Evolutionary conservation across 1,140 invertebrate genomes (phyloP), one percentile per base, ranked within the genome.

Genomic region (Drosophila ercepeae): DNA sequence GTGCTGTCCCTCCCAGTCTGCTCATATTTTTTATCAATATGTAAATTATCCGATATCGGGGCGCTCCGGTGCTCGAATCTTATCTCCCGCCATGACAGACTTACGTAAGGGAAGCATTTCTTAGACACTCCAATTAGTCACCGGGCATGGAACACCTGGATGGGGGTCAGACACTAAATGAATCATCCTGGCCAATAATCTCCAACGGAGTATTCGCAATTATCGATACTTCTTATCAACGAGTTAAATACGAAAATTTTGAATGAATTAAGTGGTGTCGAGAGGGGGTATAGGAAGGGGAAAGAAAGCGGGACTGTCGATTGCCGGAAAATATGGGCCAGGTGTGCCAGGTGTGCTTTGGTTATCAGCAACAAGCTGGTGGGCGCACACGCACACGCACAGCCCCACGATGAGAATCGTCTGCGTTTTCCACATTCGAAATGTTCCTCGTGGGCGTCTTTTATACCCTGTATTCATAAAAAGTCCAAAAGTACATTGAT

Each of bases 331-430:
- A 71, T 52, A 36, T 71, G 34, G 23, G 46, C 54, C 75, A 45
- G 45, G 39, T 77, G 51, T 29, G 76, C 59, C 70, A 83, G 75
- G 71, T 84, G 75, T 61, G 63, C 42, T 21, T 1, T 52, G 8
- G 71, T 79, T 86, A 83, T 83, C 73, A 46, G 25, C 63, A 25
- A 69, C 48, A 46, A 69, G 21, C 19, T 48, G 27, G 16, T 49
- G 8, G 60, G 34, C 51, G n/a, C n/a, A n/a, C n/a, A n/a, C 49
- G 9, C 46, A 32, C 61, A 65, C 60, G 63, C 63, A 65, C 46
- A 32, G 9, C 29, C 29, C 3, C 29, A n/a, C n/a, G 49, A 34
- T 19, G 39, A 42, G 60, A 18, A 42, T 23, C 49, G 32, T 18
- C 2, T 36, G 18, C 25, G 13, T 21, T 1, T 36, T 14, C n/a